phyloP scores from a whole-genome alignment of 2,888 invertebrate genomes.

The Xestia xanthographa region DNA sequence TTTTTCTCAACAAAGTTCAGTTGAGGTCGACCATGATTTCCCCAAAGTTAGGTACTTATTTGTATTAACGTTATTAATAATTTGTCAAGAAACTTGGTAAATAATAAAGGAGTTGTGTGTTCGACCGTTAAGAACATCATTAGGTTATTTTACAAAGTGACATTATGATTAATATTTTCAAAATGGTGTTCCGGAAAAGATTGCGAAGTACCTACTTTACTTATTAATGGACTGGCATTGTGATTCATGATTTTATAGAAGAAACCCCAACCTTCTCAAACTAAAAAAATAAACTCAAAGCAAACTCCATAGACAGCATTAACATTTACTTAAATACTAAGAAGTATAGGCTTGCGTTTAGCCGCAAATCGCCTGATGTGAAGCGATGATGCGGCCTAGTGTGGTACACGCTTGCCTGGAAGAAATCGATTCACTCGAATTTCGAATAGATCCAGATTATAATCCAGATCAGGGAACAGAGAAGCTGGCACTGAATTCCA shows the following conservation, averaged over 20 bases:
- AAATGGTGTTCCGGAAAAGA: conserved; percentile 22
- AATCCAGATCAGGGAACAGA: too few species aligned
- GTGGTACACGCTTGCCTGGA: too few species aligned
- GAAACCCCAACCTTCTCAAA: not conserved
- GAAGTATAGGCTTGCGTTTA: too few species aligned
- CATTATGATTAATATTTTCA: conserved; percentile 43
- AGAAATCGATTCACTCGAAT: too few species aligned
- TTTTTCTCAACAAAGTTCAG: conserved; percentile 33
- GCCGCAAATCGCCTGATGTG: too few species aligned
- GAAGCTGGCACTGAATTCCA: too few species aligned
- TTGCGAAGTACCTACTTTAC: not conserved
- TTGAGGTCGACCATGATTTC: conserved; percentile 26
- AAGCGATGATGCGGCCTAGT: too few species aligned
- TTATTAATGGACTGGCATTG: not conserved
- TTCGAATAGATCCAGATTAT: too few species aligned
- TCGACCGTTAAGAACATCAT: conserved; percentile 33
- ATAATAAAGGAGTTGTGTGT: conserved; percentile 47
- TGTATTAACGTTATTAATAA: conserved; percentile 43
- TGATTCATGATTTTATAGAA: not conserved
- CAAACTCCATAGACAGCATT: not conserved
- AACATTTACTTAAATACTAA: not conserved
- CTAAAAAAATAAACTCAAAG: not conserved
- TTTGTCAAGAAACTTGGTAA: conserved; percentile 33
- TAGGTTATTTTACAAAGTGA: conserved; percentile 40
- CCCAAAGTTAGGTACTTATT: conserved; percentile 19